Evolutionary conservation across 2,888 invertebrate genomes (phyloP).

Genomic region (Cheilosia pagana): DNA sequence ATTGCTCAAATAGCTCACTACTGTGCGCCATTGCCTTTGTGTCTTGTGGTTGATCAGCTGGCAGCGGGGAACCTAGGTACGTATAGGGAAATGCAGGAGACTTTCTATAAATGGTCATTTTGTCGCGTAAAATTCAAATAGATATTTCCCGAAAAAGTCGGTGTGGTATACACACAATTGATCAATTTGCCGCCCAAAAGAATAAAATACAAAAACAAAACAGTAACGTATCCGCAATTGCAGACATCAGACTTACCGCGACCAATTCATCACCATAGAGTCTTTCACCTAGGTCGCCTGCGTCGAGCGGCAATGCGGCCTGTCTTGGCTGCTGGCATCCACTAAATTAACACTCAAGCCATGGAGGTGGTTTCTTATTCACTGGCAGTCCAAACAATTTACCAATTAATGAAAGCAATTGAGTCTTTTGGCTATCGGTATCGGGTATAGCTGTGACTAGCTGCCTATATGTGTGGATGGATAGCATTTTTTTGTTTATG

Average conservation of each 20-base stretch:
- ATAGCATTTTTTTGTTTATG: slow-evolving; percentile 7
- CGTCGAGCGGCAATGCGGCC: slow-evolving; percentile 23
- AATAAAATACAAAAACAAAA: neutral
- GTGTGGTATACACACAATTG: slow-evolving; percentile 59
- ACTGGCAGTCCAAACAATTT: slow-evolving; percentile 48
- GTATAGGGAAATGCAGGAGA: neutral
- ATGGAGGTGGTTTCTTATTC: slow-evolving; percentile 48
- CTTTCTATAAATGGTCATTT: slow-evolving; percentile 17
- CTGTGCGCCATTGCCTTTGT: neutral
- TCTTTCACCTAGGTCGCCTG: slow-evolving; percentile 38
- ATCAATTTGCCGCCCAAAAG: slow-evolving; percentile 67
- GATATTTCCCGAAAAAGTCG: slow-evolving; percentile 44
- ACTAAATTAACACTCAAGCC: slow-evolving; percentile 68
- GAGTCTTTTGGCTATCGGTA: slow-evolving; percentile 46
- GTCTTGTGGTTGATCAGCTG: slow-evolving; percentile 15
- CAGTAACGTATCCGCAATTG: slow-evolving; percentile 20
- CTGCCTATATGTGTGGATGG: slow-evolving; percentile 21
- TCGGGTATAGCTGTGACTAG: slow-evolving; percentile 9
- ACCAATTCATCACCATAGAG: slow-evolving; percentile 48
- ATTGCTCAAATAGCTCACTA: slow-evolving; percentile 53
- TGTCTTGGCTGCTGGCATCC: slow-evolving; percentile 35
- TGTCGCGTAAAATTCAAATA: slow-evolving; percentile 36
- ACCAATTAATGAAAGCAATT: slow-evolving; percentile 70
- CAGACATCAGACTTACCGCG: slow-evolving; percentile 12
- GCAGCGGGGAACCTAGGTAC: neutral